A percentile compares a stretch with the other conserved stretches of the same genome.
These are phyloP conservation scores for Spongilla lacustris DNA, from an alignment of 37 sponge, comb jelly and placozoan species.

Conservation along the genomic window DNA sequence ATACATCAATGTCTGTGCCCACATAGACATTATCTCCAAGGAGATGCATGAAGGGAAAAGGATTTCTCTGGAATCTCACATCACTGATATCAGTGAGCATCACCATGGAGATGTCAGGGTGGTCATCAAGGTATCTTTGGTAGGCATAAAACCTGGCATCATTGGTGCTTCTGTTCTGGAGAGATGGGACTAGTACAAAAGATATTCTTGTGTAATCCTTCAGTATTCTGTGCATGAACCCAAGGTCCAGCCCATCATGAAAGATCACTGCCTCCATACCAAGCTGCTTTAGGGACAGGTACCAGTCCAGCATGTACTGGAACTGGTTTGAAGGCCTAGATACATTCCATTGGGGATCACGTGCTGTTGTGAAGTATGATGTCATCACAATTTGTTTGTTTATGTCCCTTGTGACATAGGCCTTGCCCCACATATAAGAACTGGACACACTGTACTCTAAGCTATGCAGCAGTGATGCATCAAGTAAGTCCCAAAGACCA, in stretches of 20 bases:
- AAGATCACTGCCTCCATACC: conserved; percentile 60
- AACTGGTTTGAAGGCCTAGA: conserved; percentile 21
- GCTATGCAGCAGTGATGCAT: background rate
- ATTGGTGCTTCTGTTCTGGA: conserved; percentile 63
- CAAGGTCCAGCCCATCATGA: conserved; percentile 57
- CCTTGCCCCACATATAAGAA: background rate
- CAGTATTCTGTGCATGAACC: conserved; percentile 38
- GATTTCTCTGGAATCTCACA: conserved; percentile 63
- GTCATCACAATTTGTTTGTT: conserved; percentile 47
- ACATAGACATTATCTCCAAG: conserved; percentile 64
- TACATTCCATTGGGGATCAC: conserved; percentile 52
- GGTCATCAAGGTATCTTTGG: conserved; percentile 33
- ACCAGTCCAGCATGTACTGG: conserved; percentile 56
- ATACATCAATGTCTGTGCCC: conserved; percentile 75
- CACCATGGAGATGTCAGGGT: conserved; percentile 52
- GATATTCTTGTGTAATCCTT: conserved; percentile 12
- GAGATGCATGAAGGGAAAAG: conserved; percentile 65
- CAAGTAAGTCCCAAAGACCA: background rate
- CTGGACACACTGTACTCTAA: background rate
- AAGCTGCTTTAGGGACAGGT: conserved; percentile 16
- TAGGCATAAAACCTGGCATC: conserved; percentile 77
- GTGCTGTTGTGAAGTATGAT: conserved; percentile 60
- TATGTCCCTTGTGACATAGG: background rate
- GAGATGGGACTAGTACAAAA: conserved; percentile 38
- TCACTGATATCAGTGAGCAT: conserved; percentile 78